These are phyloP conservation scores for Meteorus cinctellus DNA, from an alignment of 2,888 invertebrate species.

Conservation along the genomic window DNA sequence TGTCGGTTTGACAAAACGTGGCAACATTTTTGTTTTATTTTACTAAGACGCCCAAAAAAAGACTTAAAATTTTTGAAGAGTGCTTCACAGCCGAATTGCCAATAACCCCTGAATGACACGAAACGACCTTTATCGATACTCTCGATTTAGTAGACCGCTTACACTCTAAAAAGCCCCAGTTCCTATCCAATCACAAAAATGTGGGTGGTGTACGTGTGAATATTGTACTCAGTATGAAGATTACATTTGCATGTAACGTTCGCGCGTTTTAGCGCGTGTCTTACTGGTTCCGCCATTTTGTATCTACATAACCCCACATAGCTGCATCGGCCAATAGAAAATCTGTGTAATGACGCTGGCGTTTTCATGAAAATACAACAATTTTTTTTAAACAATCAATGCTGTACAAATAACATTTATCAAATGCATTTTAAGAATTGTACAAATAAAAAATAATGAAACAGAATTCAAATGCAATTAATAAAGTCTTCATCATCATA, in stretches of 20 bases:
- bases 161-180: background rate
- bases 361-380: background rate
- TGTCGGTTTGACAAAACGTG: conserved; percentile 65
- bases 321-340: background rate
- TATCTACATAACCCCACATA: background rate
- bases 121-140: conserved; percentile 46
- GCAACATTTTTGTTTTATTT: conserved; percentile 62
- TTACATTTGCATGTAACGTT: background rate
- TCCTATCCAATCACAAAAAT: background rate
- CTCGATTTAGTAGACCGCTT: background rate
- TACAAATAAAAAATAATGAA: background rate
- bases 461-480: background rate
- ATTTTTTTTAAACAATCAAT: background rate
- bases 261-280: background rate
- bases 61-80: conserved; percentile 38
- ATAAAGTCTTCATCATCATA: background rate
- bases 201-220: background rate
- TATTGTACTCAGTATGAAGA: background rate
- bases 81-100: conserved; percentile 37
- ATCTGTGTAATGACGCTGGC: background rate
- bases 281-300: background rate
- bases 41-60: conserved; percentile 23
- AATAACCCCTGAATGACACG: conserved; percentile 56
- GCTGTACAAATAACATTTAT: background rate
- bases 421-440: background rate